A percentile compares a stretch with the other conserved stretches of the same genome.
These are phyloP conservation scores for Phaethon lepturus DNA, from an alignment of 2,113 vertebrate genomes.

Conservation along the genomic window DNA sequence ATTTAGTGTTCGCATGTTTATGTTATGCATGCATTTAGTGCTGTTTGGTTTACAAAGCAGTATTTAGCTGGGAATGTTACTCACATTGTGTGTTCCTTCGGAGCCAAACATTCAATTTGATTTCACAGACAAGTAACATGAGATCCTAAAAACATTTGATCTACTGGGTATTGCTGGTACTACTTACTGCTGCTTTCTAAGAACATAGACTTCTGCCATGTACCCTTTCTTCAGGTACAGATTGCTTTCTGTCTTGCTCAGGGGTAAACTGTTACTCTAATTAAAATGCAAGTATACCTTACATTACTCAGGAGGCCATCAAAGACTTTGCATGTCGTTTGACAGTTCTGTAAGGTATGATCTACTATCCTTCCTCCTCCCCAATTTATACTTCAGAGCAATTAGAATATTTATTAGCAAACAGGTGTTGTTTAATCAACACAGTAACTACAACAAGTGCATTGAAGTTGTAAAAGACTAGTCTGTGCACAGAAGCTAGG, in stretches of 20 bases:
- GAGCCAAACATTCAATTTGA: neutral
- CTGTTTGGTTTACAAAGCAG: neutral
- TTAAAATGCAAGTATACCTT: neutral
- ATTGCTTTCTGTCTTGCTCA: neutral
- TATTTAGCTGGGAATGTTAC: neutral
- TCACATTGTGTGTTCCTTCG: neutral
- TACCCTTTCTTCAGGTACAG: neutral
- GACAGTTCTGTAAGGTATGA: neutral
- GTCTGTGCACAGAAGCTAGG: neutral
- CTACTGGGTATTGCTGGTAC: neutral
- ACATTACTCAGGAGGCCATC: neutral
- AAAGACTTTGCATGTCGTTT: neutral
- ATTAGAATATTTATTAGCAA: neutral
- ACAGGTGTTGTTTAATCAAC: neutral
- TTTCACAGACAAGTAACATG: conserved; percentile 25
- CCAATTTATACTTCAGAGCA: neutral
- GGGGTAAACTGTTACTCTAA: neutral
- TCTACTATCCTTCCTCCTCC: neutral
- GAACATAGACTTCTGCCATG: neutral
- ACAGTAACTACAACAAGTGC: neutral
- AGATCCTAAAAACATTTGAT: conserved; percentile 15
- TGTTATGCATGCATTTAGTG: neutral
- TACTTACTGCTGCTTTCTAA: conserved; percentile 24
- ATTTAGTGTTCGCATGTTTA: neutral
- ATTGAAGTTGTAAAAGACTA: neutral